phyloP scores from a whole-genome alignment of 2,797 vertebrate genomes.

The Aldrovandia affinis region DNA sequence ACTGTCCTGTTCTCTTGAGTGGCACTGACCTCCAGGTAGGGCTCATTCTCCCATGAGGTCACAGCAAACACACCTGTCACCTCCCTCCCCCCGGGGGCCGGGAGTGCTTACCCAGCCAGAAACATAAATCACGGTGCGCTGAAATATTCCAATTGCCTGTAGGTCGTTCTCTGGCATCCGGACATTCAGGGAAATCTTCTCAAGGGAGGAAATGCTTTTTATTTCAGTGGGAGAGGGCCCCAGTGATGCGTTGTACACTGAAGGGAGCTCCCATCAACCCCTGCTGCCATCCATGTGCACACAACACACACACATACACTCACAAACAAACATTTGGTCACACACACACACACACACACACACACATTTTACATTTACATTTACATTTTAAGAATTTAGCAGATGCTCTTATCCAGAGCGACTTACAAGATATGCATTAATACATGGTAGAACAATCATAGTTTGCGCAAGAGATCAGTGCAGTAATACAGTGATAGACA shows the following conservation, averaged over 20 bases:
- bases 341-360: not conserved
- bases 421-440: too few relatives aligned
- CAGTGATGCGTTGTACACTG: not conserved
- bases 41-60: not conserved
- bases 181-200: not conserved
- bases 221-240: not conserved
- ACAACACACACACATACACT: not conserved
- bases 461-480: too few relatives aligned
- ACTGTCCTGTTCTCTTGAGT: not conserved
- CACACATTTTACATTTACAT: too few relatives aligned
- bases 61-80: not conserved
- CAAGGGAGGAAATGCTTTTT: not conserved
- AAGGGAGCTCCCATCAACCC: not conserved
- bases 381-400: too few relatives aligned
- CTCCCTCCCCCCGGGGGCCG: not conserved
- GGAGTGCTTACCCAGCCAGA: not conserved
- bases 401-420: too few relatives aligned
- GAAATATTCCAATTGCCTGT: not conserved
- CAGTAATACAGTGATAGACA: too few relatives aligned
- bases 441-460: too few relatives aligned
- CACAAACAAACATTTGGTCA: not conserved
- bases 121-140: not conserved
- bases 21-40: not conserved
- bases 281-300: not conserved
- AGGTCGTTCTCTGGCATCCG: not conserved